phyloP scores from a whole-genome alignment of 2,888 invertebrate species.

The Malacosoma neustria region DNA sequence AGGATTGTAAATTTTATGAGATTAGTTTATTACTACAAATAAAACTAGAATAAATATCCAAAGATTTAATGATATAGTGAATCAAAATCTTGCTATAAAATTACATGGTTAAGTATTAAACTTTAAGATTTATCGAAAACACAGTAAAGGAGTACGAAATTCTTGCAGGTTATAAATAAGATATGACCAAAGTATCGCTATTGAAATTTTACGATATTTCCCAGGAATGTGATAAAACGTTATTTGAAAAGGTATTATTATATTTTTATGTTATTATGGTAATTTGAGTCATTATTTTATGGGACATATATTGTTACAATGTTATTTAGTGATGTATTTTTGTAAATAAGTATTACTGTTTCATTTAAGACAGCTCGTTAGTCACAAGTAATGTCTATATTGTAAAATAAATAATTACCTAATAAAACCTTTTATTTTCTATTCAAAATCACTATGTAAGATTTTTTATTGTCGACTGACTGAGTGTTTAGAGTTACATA shows the following conservation, averaged over 20 bases:
- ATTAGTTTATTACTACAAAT: background rate
- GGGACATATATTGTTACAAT: slow-evolving; percentile 33
- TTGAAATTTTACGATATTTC: slow-evolving; percentile 33
- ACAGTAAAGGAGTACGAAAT: slow-evolving; percentile 9
- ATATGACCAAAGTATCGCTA: slow-evolving; percentile 30
- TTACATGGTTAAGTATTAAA: slow-evolving; percentile 4
- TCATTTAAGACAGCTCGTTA: background rate
- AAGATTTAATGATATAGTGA: slow-evolving; percentile 8
- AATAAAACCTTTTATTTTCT: background rate
- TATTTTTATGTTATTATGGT: slow-evolving; percentile 25
- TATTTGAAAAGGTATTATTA: slow-evolving; percentile 28
- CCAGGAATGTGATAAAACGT: slow-evolving; percentile 35
- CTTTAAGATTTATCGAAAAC: slow-evolving; percentile 7
- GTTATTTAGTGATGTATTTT: slow-evolving; percentile 40
- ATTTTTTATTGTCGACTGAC: no score
- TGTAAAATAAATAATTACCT: slow-evolving; percentile 18
- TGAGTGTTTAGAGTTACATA: no score
- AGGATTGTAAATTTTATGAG: background rate
- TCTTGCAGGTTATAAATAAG: slow-evolving; percentile 21
- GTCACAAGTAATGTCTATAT: slow-evolving; percentile 1
- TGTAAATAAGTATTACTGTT: slow-evolving; percentile 35
- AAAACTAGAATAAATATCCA: slow-evolving; percentile 5
- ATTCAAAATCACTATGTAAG: no score
- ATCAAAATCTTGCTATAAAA: slow-evolving; percentile 5
- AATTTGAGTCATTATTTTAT: slow-evolving; percentile 56